Conservation (phyloP, 2,113 vertebrate species). For the Nesoenas mayeri region DNA sequence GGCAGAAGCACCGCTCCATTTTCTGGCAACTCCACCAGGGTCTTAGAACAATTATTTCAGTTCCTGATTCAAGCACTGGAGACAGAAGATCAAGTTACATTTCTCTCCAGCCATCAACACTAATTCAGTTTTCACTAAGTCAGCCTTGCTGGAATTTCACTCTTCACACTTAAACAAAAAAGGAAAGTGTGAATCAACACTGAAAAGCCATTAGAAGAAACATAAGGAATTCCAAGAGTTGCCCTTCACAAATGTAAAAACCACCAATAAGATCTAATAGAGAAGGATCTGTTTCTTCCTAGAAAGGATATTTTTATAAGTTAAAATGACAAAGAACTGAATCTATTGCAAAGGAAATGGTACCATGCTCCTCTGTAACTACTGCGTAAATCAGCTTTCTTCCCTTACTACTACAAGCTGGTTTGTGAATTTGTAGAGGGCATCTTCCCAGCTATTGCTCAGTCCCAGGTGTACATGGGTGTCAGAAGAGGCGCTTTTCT, state of each 20-base stretch:
- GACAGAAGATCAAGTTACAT: slow-evolving; percentile 54
- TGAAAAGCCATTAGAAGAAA: slow-evolving; percentile 46
- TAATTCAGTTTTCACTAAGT: slow-evolving; percentile 66
- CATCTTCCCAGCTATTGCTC: not conserved
- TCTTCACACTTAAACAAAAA: slow-evolving; percentile 37
- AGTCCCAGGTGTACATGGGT: not conserved
- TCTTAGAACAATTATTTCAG: slow-evolving; percentile 64
- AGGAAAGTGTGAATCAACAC: slow-evolving; percentile 12
- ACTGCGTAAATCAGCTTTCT: not conserved
- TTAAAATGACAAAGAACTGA: not conserved
- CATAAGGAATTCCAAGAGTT: not conserved
- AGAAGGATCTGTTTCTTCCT: not conserved
- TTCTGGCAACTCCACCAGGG: slow-evolving; percentile 40
- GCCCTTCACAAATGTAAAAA: not conserved
- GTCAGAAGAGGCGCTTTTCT: rapidly evolving
- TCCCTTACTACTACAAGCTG: not conserved
- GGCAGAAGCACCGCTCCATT: slow-evolving; percentile 22
- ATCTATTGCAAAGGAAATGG: not conserved
- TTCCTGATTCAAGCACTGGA: slow-evolving; percentile 33
- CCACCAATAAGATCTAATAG: not conserved
- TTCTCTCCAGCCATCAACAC: slow-evolving; percentile 47
- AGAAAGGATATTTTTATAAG: not conserved
- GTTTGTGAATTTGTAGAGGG: not conserved
- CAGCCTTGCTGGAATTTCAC: slow-evolving; percentile 60
- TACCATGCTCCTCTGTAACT: not conserved